Percentiles rank a stretch among this genome's conserved stretches.
Conservation (phyloP, 1,140 invertebrate species). For the Andrena cerasifolii region DNA sequence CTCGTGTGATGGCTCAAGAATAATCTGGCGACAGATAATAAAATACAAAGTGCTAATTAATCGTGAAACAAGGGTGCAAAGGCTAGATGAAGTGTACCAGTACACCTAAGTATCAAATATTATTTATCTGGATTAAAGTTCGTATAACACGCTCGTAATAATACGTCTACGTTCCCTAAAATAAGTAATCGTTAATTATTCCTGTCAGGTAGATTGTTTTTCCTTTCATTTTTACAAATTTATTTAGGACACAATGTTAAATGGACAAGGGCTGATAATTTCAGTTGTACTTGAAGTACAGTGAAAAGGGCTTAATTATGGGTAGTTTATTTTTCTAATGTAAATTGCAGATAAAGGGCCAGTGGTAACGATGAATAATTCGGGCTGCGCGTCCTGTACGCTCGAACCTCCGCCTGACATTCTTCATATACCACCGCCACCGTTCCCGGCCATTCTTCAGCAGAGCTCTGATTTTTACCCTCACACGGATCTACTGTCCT, state of each 20-base stretch:
- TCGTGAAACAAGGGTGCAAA: not conserved
- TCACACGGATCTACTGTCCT: conserved; percentile 67
- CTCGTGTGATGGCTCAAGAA: not conserved
- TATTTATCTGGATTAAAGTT: too few relatives aligned
- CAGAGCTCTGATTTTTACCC: conserved; percentile 74
- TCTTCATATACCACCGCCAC: conserved; percentile 90
- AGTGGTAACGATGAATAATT: conserved; percentile 68
- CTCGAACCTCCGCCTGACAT: conserved; percentile 91
- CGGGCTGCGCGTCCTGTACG: conserved; percentile 81
- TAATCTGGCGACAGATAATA: not conserved
- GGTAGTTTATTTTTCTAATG: not conserved
- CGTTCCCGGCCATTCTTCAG: conserved; percentile 88
- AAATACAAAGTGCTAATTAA: not conserved
- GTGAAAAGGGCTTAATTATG: not conserved
- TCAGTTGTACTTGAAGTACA: too few relatives aligned
- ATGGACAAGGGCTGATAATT: too few relatives aligned
- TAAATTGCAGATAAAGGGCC: conserved; percentile 64
- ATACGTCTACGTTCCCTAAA: not conserved
- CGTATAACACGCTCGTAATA: not conserved
- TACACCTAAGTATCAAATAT: not conserved
- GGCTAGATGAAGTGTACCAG: not conserved
- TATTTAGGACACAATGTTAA: too few relatives aligned
- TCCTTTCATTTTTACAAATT: too few relatives aligned
- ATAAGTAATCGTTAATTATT: not conserved
- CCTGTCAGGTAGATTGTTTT: too few relatives aligned